Conservation (phyloP, 2,888 invertebrate genomes). For the Leuctra nigra region DNA sequence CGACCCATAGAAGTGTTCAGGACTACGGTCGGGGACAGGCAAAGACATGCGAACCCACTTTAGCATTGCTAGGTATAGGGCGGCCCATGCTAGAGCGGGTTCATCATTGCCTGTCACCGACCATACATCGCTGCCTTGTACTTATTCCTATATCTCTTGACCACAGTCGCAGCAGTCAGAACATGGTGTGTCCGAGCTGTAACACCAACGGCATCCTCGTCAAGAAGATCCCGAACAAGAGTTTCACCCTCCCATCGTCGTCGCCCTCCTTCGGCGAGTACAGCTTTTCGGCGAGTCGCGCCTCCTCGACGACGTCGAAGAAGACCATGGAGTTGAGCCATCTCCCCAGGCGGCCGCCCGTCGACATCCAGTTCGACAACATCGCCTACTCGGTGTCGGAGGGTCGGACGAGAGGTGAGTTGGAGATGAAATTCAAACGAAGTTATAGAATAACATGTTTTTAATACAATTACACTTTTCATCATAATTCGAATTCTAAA, state of each 20-base stretch:
- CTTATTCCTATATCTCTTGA: background rate
- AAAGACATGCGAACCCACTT: background rate
- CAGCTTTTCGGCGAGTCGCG: slow-evolving; percentile 41
- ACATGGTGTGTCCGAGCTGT: slow-evolving; percentile 28
- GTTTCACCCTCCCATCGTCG: slow-evolving; percentile 37
- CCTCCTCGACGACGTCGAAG: slow-evolving; percentile 47
- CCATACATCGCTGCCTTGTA: background rate
- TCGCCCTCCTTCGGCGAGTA: background rate
- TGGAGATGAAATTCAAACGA: too few species aligned
- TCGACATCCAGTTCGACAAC: slow-evolving; percentile 84
- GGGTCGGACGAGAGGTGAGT: slow-evolving; percentile 58
- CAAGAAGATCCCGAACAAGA: slow-evolving; percentile 64
- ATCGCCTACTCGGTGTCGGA: slow-evolving; percentile 86
- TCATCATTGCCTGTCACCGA: too few species aligned
- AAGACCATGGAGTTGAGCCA: slow-evolving; percentile 72
- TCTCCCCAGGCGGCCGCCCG: slow-evolving; percentile 77
- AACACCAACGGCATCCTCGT: slow-evolving; percentile 47
- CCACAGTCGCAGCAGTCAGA: slow-evolving; percentile 21
- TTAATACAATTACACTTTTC: too few species aligned
- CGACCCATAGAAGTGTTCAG: too few species aligned
- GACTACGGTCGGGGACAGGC: too few species aligned
- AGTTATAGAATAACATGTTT: too few species aligned
- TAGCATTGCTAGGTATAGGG: too few species aligned
- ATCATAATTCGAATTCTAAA: too few species aligned
- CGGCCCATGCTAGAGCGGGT: too few species aligned